A percentile compares a stretch with the other conserved stretches of the same genome.
These are phyloP conservation scores for Drosophila ochracea DNA, from an alignment of 2,888 invertebrate genomes.

Conservation along the genomic window DNA sequence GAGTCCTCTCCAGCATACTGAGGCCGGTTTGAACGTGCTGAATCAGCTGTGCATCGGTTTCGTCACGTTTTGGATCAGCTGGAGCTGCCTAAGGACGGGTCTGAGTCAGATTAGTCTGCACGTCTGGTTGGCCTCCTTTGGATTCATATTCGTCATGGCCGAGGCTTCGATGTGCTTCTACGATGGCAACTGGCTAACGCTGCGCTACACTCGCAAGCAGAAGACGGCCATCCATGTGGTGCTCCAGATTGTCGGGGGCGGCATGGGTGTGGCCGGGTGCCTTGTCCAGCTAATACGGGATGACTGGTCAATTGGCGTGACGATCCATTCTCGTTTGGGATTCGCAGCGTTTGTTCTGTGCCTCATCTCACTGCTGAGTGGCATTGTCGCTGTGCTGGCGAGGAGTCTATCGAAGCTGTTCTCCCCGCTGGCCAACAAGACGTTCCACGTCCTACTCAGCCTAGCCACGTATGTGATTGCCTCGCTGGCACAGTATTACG, in stretches of 20 bases:
- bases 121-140: constrained; percentile 79
- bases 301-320: constrained; percentile 59
- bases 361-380: constrained; percentile 74
- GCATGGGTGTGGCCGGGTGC: constrained; percentile 77
- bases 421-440: constrained; percentile 78
- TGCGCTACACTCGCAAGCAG: constrained; percentile 64
- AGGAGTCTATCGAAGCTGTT: constrained; percentile 47
- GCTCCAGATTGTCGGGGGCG: constrained; percentile 74
- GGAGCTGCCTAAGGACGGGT: constrained; percentile 70
- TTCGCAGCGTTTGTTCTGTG: constrained; percentile 79
- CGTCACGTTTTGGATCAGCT: constrained; percentile 79
- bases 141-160: constrained; percentile 82
- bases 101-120: constrained; percentile 73
- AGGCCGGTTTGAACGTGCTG: constrained; percentile 69
- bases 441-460: constrained; percentile 77
- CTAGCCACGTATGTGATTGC: constrained; percentile 75
- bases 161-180: constrained; percentile 82
- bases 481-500: constrained; percentile 79
- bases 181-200: constrained; percentile 71
- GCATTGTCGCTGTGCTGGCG: constrained; percentile 70
- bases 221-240: constrained; percentile 78
- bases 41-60: constrained; percentile 82
- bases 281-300: constrained; percentile 71
- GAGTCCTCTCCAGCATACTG: constrained; percentile 60
- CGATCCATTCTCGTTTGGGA: constrained; percentile 64